Conservation (phyloP, 2,888 invertebrate species). For the Pasiphila rectangulata region DNA sequence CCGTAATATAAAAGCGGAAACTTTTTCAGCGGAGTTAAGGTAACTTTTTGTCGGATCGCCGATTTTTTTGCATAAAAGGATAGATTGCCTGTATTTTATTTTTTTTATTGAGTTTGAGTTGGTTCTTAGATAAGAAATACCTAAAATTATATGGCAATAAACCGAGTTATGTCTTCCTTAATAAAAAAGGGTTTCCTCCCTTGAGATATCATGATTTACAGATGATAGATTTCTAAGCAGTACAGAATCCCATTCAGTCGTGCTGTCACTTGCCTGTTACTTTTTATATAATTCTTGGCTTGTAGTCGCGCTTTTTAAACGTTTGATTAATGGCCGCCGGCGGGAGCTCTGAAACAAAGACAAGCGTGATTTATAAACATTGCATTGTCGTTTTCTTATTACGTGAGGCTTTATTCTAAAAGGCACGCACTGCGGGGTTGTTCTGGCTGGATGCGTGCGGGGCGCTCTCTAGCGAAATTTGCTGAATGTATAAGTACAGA, state of each 20-base stretch:
- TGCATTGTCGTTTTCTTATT: conserved; percentile 35
- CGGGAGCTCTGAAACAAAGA: conserved; percentile 61
- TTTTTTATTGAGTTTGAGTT: background rate
- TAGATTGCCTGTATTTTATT: background rate
- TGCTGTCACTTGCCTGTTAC: conserved; percentile 16
- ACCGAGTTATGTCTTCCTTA: no score
- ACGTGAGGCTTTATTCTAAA: conserved; percentile 25
- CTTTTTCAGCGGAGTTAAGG: background rate
- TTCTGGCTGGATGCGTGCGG: conserved; percentile 8
- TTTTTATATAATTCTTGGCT: conserved; percentile 51
- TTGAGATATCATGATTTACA: no score
- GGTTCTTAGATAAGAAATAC: no score
- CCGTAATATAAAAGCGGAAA: background rate
- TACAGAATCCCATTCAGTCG: background rate
- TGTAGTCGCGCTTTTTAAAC: conserved; percentile 43
- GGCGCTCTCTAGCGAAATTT: background rate
- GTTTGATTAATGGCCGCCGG: conserved; percentile 50
- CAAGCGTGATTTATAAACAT: conserved; percentile 37
- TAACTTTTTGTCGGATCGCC: background rate
- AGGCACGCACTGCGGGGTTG: conserved; percentile 22
- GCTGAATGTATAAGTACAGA: conserved; percentile 4
- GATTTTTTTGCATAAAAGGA: background rate
- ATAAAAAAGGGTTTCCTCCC: no score
- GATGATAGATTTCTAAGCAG: background rate
- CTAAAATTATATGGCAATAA: no score